Evolutionary conservation across 2,888 invertebrate genomes (phyloP), one percentile per base, ranked within the genome.

Genomic region (Hedya salicella): DNA sequence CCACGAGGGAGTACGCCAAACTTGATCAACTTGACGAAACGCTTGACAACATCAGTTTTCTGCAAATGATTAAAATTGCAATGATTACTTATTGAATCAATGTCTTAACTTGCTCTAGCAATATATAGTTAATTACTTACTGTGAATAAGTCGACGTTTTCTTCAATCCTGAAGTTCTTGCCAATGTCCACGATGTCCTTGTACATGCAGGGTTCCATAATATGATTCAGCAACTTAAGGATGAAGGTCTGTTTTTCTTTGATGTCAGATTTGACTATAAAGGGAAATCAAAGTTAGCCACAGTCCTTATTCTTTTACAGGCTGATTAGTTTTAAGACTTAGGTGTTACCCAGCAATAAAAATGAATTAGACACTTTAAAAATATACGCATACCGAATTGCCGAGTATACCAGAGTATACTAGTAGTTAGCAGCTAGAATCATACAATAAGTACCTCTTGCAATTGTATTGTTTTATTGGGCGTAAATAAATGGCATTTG

Each of bases 31-130:
- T 92, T 88, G n/a, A 92, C 77, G 81, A 95, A 94, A 70, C 92
- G 89, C 71, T 94, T 93, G 3, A 95, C 93, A 48, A 90, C 90
- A 74, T 95, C 93, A 9, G 84, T 82, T 79, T 93, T 93, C 94
- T 94, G 84, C 25, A 82, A 85, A 74, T 39, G 46, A 17, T 21
- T 6, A n/a, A 3, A 40, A 11, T 14, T 42, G 5, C 17, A 36
- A 11, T 3, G 32, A 16, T 30, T 16, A 32, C 5, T 32, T 1
- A 50, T 25, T 36, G 2, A 16, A 16, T 2, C 1, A 8, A 16
- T 11, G 1, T 17, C 17, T 44, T 2, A 9, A 2, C 16, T 11
- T 44, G 11, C 4, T 2, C 46, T 46, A 19, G 46, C 11, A n/a
- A n/a, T 3, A 19, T 25, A 46, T 36, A 17, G 14, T 52, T 19